Conservation (phyloP, 2,113 vertebrate genomes). For the Coryphaenoides rupestris region DNA sequence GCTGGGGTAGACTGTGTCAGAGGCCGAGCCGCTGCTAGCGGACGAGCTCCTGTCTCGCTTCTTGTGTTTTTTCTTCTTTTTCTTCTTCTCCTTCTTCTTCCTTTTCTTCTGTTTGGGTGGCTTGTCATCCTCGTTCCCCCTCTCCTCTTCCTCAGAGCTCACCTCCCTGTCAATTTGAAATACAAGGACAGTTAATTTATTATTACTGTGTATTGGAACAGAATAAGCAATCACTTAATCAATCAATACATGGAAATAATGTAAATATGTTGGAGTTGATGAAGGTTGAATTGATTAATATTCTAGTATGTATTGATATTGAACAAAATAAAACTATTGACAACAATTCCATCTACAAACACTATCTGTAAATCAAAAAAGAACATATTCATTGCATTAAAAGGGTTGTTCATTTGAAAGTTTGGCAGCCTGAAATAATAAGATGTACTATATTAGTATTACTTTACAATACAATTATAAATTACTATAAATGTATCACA, state of each 20-base stretch:
- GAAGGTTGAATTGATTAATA: no score
- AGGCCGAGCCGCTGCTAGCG: constrained; percentile 62
- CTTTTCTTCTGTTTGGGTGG: constrained; percentile 73
- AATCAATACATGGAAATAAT: neutral
- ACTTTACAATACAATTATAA: no score
- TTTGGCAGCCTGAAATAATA: no score
- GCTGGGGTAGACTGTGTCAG: constrained; percentile 65
- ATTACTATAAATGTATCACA: no score
- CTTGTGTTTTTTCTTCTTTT: constrained; percentile 78
- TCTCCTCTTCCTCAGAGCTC: constrained; percentile 47
- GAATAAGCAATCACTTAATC: neutral
- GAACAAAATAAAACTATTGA: no score
- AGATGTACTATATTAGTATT: no score
- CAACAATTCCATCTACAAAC: no score
- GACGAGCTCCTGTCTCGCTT: constrained; percentile 54
- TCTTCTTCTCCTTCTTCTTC: constrained; percentile 77
- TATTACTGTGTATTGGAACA: neutral
- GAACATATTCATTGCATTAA: no score
- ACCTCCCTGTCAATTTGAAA: constrained; percentile 38
- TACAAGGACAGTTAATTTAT: neutral
- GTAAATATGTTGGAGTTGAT: neutral
- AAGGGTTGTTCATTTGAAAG: no score
- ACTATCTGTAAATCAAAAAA: no score
- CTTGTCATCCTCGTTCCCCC: constrained; percentile 44
- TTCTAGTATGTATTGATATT: no score